Percentiles rank a stretch among this genome's conserved stretches.
These are phyloP conservation scores for Trissonchulus latispiculum DNA, from an alignment of 2,888 invertebrate species.

Conservation along the genomic window DNA sequence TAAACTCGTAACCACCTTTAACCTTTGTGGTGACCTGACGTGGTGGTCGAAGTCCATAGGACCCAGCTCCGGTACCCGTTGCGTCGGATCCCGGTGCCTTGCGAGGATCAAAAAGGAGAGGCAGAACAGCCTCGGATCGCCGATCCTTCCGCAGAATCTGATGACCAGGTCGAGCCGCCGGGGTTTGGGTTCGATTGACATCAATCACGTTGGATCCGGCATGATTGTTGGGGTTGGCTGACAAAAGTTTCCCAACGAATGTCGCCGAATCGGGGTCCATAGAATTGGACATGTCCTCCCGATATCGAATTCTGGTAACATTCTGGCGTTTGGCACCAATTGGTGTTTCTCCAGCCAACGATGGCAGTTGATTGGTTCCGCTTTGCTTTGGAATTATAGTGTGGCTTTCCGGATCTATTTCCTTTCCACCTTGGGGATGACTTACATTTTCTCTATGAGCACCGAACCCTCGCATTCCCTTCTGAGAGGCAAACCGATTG, in stretches of 20 bases:
- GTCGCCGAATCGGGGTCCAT: slow-evolving; percentile 14
- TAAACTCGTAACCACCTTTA: background rate
- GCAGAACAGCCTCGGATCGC: slow-evolving; percentile 18
- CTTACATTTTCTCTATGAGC: slow-evolving; percentile 10
- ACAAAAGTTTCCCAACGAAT: background rate
- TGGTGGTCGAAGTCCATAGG: slow-evolving; percentile 1
- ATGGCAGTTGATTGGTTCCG: slow-evolving; percentile 15
- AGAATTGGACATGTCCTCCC: background rate
- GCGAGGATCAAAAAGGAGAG: slow-evolving; percentile 7
- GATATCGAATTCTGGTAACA: slow-evolving; percentile 14
- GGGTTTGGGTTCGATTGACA: slow-evolving; percentile 16
- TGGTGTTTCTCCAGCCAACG: slow-evolving; percentile 18
- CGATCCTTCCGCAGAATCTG: background rate
- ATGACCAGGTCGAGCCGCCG: slow-evolving; percentile 3
- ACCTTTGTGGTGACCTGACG: slow-evolving; percentile 21
- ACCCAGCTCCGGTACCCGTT: slow-evolving; percentile 19
- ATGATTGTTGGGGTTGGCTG: slow-evolving; percentile 21
- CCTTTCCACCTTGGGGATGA: background rate
- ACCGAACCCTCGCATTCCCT: slow-evolving; percentile 19
- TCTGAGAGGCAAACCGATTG: slow-evolving; percentile 15
- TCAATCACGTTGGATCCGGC: slow-evolving; percentile 20
- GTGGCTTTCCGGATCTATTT: slow-evolving; percentile 19
- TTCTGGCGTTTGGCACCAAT: slow-evolving; percentile 19
- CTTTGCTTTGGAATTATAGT: slow-evolving; percentile 19
- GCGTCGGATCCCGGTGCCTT: slow-evolving; percentile 7